Evolutionary conservation across 2,797 vertebrate genomes (phyloP), one percentile per base, ranked within the genome.

Genomic region (Alectoris magna): DNA sequence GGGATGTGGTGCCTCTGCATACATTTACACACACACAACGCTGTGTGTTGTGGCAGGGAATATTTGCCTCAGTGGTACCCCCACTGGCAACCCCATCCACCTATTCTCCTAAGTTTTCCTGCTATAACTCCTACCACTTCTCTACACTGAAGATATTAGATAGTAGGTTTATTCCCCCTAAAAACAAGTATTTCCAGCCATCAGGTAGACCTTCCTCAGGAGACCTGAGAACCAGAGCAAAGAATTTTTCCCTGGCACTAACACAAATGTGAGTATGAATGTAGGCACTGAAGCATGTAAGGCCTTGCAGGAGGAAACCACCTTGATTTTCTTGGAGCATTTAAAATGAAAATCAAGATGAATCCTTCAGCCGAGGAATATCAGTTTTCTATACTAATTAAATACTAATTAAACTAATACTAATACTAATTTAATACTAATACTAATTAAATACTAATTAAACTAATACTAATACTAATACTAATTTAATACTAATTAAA

Each of bases 341-440:
- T 16, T 58, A 29, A 78, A 36, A 63, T 70, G 56, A 82, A 90
- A 93, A 91, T 82, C 80, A 87, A 90, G 41, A 49, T 29, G 62
- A 66, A 48, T 88, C 80, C 46, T 80, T 84, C 68, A 66, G 18
- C 71, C 46, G 64, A 64, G 58, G 36, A 83, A 7, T 68, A 83
- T 39, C 67, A 86, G n/a, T 41, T 94, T 72, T 71, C 46, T 89
- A 63, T 34, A 34, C 34, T 34, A 34, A 34, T 34, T 34, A 34
- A 34, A 34, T 75, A 75, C 51, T 87, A 70, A 74, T 26, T 78
- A 67, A 82, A 86, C 34, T 34, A 34, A 34, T 34, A 34, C 34
- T 34, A 34, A 34, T 34, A 34, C 34, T 34, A 34, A 34, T 34
- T 34, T 34, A 34, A 34, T 34, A 34, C 34, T 34, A 34, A 34